A percentile compares a stretch with the other conserved stretches of the same genome.
These are phyloP conservation scores for Microtus oregoni DNA, from an alignment of 2,113 vertebrate species.

Conservation along the genomic window DNA sequence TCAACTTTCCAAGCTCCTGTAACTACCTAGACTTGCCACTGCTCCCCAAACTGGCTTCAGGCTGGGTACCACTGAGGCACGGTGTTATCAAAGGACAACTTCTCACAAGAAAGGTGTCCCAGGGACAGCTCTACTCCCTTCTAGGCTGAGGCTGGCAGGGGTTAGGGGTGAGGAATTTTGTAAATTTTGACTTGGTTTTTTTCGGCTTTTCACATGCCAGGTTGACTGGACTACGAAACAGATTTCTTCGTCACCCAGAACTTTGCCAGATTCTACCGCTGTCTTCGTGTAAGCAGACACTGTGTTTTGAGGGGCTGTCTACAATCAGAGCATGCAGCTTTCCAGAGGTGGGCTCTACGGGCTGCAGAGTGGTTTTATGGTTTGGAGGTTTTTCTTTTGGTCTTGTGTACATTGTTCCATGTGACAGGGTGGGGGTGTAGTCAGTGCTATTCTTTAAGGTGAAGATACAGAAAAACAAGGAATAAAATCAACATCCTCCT, in stretches of 20 bases:
- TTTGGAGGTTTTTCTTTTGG: not conserved
- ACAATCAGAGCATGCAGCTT: not conserved
- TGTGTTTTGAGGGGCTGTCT: not conserved
- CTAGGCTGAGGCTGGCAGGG: not conserved
- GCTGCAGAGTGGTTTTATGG: not conserved
- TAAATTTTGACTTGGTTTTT: not conserved
- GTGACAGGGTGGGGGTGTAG: not conserved
- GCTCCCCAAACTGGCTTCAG: not conserved
- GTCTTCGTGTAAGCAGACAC: not conserved
- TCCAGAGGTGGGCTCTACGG: not conserved
- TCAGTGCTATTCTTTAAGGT: not conserved
- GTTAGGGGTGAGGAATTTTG: not conserved
- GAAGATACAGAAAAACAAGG: not conserved
- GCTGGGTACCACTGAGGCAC: not conserved
- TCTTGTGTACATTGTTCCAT: not conserved
- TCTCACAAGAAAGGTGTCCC: not conserved
- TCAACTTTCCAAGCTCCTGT: not conserved
- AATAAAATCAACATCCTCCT: not conserved
- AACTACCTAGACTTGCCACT: not conserved
- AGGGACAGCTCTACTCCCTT: not conserved
- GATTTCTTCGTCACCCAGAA: not conserved
- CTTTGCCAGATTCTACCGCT: not conserved
- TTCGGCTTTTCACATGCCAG: not conserved
- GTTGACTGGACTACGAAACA: not conserved
- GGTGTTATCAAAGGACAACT: not conserved